phyloP scores from a whole-genome alignment of 2,888 invertebrate genomes.

The Aradus depressus region DNA sequence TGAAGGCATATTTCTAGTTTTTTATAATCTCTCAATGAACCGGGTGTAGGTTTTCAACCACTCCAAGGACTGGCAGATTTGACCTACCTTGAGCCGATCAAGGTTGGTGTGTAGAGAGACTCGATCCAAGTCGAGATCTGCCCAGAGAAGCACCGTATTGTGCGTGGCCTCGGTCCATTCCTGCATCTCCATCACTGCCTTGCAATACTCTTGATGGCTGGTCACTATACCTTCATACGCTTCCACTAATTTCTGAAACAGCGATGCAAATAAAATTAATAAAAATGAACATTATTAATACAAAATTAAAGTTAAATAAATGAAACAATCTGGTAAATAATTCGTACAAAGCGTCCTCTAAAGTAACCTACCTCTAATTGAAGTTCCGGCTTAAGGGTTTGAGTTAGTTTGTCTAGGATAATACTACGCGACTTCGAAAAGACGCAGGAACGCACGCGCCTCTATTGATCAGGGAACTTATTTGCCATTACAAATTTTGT shows the following conservation, averaged over 20 bases:
- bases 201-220: conserved; percentile 79
- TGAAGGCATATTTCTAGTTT: no score
- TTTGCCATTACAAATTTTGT: no score
- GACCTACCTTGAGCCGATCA: conserved; percentile 56
- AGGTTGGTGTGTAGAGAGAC: conserved; percentile 77
- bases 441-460: no score
- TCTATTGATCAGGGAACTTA: no score
- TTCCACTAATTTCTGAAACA: conserved; percentile 54
- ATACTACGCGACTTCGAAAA: no score
- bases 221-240: conserved; percentile 78
- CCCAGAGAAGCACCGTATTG: conserved; percentile 70
- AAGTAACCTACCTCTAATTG: no score
- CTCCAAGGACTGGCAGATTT: neutral
- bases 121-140: conserved; percentile 70
- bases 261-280: conserved; percentile 8
- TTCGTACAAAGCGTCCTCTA: no score
- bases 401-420: no score
- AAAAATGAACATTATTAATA: neutral
- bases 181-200: conserved; percentile 72
- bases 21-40: no score
- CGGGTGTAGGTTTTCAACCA: neutral
- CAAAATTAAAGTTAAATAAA: neutral
- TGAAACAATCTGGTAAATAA: no score
- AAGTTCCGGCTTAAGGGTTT: no score
- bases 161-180: conserved; percentile 80